These are phyloP conservation scores for Ceryle rudis DNA, from an alignment of 2,797 vertebrate species.

Conservation along the genomic window DNA sequence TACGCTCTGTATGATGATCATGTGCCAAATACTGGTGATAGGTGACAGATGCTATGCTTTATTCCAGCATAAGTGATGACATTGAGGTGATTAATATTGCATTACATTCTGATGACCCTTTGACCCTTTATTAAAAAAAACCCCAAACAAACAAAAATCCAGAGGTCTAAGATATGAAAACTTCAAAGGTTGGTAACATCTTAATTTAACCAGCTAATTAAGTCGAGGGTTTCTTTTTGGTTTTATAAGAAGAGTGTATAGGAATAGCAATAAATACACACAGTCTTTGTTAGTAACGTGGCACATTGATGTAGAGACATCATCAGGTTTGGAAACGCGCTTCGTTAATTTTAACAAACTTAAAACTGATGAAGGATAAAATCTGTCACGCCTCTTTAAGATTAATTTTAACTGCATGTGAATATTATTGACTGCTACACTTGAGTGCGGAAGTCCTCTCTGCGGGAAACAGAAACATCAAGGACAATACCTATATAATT, in stretches of 20 bases:
- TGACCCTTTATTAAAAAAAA: not conserved
- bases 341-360: conserved; percentile 2
- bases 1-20: not conserved
- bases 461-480: not conserved
- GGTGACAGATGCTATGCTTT: not conserved
- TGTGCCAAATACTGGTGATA: not conserved
- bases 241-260: not conserved
- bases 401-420: not conserved
- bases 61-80: not conserved
- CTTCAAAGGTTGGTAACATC: not conserved
- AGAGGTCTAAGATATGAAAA: not conserved
- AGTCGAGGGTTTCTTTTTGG: not conserved
- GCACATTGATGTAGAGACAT: not conserved
- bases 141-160: no score
- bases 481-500: not conserved
- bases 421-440: not conserved
- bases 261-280: not conserved
- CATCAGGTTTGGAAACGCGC: not conserved
- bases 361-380: not conserved
- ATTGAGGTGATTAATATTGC: not conserved
- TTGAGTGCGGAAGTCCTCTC: not conserved
- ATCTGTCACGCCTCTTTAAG: not conserved
- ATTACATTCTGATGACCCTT: not conserved
- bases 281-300: not conserved
- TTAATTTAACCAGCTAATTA: not conserved